A percentile compares a stretch with the other conserved stretches of the same genome.
phyloP scores from a whole-genome alignment of 2,888 invertebrate species.

The Chalcosyrphus nemorum region DNA sequence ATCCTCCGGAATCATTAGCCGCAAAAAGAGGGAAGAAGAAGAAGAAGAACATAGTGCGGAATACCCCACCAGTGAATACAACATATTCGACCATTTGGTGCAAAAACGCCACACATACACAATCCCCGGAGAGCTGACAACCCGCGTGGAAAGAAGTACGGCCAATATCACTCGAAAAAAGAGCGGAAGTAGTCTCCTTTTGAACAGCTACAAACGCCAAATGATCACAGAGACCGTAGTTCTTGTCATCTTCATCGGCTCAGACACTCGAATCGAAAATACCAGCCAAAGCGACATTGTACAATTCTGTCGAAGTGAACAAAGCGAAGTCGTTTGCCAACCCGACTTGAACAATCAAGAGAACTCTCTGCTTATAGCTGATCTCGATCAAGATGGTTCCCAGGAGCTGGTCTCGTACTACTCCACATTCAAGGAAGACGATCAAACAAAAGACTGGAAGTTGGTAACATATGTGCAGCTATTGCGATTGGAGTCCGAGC shows the following conservation, averaged over 20 bases:
- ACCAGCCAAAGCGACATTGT: conserved; percentile 90
- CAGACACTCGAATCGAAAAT: conserved; percentile 89
- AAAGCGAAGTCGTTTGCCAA: conserved; percentile 84
- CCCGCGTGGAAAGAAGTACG: conserved; percentile 74
- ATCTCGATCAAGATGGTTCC: conserved; percentile 89
- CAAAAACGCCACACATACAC: conserved; percentile 78
- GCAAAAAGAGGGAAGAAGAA: conserved; percentile 71
- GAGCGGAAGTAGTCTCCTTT: conserved; percentile 66
- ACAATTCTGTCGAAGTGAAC: conserved; percentile 85
- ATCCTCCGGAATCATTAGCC: conserved; percentile 46
- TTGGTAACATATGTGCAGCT: conserved; percentile 87
- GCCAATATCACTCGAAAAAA: conserved; percentile 75
- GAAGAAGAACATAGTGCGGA: conserved; percentile 74
- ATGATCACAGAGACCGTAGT: conserved; percentile 88
- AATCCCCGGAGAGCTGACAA: conserved; percentile 74
- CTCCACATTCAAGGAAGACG: conserved; percentile 84
- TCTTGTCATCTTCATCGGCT: conserved; percentile 90
- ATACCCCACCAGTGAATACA: conserved; percentile 76
- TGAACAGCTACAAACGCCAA: conserved; percentile 81
- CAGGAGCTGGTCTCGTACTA: conserved; percentile 91
- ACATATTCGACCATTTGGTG: conserved; percentile 78
- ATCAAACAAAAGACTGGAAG: conserved; percentile 83
- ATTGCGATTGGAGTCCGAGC: conserved; percentile 87
- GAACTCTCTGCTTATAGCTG: conserved; percentile 88
- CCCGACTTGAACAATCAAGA: conserved; percentile 89